phyloP scores from a whole-genome alignment of 2,113 vertebrate genomes.

The Ascaphus truei region DNA sequence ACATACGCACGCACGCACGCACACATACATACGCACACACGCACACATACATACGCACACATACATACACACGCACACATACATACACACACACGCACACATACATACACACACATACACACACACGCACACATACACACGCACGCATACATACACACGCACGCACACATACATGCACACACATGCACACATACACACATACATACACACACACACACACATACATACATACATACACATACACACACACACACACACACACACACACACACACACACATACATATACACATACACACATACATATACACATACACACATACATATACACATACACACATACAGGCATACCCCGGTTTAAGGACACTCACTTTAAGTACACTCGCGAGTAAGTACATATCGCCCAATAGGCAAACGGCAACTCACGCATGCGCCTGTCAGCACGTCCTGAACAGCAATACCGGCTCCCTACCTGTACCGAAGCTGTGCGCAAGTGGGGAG shows the following conservation, averaged over 20 bases:
- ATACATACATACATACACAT: neutral
- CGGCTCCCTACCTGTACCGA: too few relatives aligned
- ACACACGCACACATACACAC: neutral
- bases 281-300: neutral
- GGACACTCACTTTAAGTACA: too few relatives aligned
- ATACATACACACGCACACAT: neutral
- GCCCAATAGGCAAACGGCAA: too few relatives aligned
- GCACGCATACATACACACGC: neutral
- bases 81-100: neutral
- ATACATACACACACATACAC: neutral
- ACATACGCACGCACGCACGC: neutral
- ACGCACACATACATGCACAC: neutral
- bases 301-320: neutral
- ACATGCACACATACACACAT: neutral
- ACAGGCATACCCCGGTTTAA: too few relatives aligned
- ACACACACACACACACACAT: neutral
- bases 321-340: too few relatives aligned
- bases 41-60: neutral
- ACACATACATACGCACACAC: too few relatives aligned
- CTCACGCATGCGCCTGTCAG: too few relatives aligned
- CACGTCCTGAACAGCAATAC: too few relatives aligned
- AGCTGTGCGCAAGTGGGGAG: too few relatives aligned
- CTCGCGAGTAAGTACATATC: too few relatives aligned
- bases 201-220: neutral
- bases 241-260: neutral